Percentiles rank a stretch among this genome's conserved stretches.
Evolutionary conservation across 2,888 invertebrate genomes (phyloP).

Genomic region (Crepidodera aurea): DNA sequence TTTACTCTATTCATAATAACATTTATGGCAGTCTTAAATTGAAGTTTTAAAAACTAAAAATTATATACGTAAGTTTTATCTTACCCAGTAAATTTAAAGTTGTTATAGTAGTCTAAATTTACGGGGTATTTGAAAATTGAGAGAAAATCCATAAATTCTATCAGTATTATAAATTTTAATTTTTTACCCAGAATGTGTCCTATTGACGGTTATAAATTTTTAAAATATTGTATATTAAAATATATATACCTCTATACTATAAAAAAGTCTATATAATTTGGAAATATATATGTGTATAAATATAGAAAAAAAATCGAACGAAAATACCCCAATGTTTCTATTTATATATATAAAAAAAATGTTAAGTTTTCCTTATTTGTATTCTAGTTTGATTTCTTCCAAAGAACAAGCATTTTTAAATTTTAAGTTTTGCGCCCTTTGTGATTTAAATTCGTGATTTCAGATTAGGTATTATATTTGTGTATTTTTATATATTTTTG

Average conservation of each 20-base stretch:
- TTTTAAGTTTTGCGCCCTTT: slow-evolving; percentile 37
- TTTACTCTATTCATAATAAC: too few relatives aligned
- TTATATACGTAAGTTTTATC: background rate
- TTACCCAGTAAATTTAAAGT: background rate
- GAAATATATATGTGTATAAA: too few relatives aligned
- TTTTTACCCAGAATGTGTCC: background rate
- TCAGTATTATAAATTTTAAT: background rate
- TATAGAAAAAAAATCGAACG: too few relatives aligned
- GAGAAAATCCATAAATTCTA: background rate
- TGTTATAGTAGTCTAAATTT: background rate
- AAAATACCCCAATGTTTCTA: background rate
- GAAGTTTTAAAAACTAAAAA: too few relatives aligned
- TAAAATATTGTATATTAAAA: background rate
- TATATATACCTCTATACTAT: too few relatives aligned
- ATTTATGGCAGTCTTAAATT: too few relatives aligned
- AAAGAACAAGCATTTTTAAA: slow-evolving; percentile 39
- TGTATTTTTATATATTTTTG: slow-evolving; percentile 48
- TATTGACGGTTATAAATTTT: background rate
- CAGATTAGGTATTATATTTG: slow-evolving; percentile 42
- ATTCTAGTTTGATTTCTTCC: slow-evolving; percentile 37
- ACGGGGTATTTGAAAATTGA: background rate
- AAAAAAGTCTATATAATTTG: too few relatives aligned
- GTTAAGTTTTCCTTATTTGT: too few relatives aligned
- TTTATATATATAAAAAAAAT: too few relatives aligned
- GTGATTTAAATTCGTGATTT: slow-evolving; percentile 46